Evolutionary conservation across 1,140 invertebrate genomes (phyloP).

Genomic region (Eubasilissa regina): DNA sequence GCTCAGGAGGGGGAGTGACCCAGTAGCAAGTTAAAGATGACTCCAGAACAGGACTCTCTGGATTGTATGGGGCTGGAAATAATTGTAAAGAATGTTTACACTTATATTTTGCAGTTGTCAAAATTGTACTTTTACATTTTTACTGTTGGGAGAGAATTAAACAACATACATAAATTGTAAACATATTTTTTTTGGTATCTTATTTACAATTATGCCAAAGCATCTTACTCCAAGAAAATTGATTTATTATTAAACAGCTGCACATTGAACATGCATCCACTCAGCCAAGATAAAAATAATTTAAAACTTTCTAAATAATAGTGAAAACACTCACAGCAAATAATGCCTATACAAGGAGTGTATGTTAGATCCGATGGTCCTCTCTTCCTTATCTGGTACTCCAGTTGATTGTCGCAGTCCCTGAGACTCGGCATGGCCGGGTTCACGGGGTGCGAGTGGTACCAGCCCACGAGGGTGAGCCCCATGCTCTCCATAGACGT

Average conservation of each 20-base stretch:
- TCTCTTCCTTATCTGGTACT: slow-evolving; percentile 96
- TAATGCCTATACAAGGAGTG: slow-evolving; percentile 93
- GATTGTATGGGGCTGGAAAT: slow-evolving; percentile 88
- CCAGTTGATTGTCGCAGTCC: slow-evolving; percentile 93
- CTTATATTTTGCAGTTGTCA: no score
- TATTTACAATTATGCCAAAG: no score
- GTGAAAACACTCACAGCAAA: slow-evolving; percentile 84
- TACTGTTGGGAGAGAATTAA: no score
- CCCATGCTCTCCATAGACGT: slow-evolving; percentile 86
- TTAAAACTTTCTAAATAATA: background rate
- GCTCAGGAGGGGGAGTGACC: slow-evolving; percentile 95
- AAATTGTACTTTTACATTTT: no score
- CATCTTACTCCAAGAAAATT: no score
- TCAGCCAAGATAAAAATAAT: background rate
- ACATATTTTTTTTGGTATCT: no score
- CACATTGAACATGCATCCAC: no score
- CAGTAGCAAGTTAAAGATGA: slow-evolving; percentile 91
- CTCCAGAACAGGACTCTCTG: slow-evolving; percentile 82
- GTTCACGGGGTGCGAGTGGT: slow-evolving; percentile 95
- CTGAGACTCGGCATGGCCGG: slow-evolving; percentile 90
- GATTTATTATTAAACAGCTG: background rate
- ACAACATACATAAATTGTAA: no score
- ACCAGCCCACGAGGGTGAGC: slow-evolving; percentile 92
- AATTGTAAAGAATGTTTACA: slow-evolving; percentile 43
- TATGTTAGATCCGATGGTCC: slow-evolving; percentile 91